A percentile compares a stretch with the other conserved stretches of the same genome.
Evolutionary conservation across 30 jellyfish, hydroid and myxozoan genomes (phyloP).

Genomic region (Catostylus mosaicus): DNA sequence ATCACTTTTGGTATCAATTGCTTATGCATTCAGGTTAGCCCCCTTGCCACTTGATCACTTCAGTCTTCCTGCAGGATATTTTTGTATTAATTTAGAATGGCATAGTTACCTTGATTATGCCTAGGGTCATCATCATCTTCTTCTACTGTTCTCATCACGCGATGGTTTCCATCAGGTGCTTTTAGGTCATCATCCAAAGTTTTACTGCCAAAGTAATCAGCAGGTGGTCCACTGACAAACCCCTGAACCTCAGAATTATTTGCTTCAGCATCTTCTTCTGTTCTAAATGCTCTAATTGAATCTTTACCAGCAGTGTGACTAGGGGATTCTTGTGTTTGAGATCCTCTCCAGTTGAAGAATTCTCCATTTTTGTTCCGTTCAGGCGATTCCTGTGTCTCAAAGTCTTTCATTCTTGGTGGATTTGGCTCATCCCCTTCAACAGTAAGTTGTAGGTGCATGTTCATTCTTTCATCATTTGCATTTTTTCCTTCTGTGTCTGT

Average conservation of each 20-base stretch:
- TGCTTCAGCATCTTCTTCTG: slow-evolving; percentile 26
- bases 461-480: neutral
- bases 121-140: slow-evolving; percentile 14
- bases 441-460: slow-evolving; percentile 2
- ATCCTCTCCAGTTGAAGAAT: neutral
- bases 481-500: neutral
- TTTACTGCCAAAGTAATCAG: slow-evolving; percentile 4
- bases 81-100: too few species aligned
- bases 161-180: neutral
- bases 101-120: neutral
- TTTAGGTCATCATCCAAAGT: slow-evolving; percentile 42
- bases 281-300: neutral
- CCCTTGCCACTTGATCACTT: too few species aligned
- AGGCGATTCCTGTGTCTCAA: neutral
- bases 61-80: too few species aligned
- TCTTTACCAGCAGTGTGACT: neutral
- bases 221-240: slow-evolving; percentile 1
- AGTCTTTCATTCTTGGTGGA: neutral
- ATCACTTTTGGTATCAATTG: too few species aligned
- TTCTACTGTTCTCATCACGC: slow-evolving; percentile 6
- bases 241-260: neutral
- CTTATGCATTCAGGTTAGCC: neutral
- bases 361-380: neutral
- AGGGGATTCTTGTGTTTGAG: neutral
- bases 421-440: slow-evolving; percentile 4